Base-by-base conservation (phyloP, 1,140 invertebrate genomes). In the Hormaphis cornu region DNA sequence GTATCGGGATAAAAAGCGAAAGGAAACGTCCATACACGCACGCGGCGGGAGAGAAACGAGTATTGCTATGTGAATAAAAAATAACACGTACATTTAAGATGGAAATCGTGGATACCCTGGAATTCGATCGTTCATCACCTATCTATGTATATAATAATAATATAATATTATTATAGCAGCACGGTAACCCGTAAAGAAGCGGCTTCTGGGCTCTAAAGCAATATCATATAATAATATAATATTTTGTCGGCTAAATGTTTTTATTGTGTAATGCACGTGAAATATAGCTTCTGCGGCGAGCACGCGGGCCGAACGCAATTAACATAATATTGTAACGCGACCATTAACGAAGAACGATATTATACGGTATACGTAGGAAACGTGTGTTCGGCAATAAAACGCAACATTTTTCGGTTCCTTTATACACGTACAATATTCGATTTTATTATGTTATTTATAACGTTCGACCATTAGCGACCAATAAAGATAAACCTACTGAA, bases 371-470 rank as follows among this genome's bases (percentile, higher is more conserved):
- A 40, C 42, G 42, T 8, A 46, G 12, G 4, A 26, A 28, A 46
- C 40, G 59, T 30, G 3, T 28, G 33, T 56, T 56, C 53, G 53
- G 59, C 59, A 63, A 63, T 63, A 63, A 63, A 63, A 63, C 33
- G 42, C 42, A 63, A 63, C 59, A 63, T 63, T 63, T 63, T 63
- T 63, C 59, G 42, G 59, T 48, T 63, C 59, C 42, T 63, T 63
- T 63, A 63, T 46, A n/a, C n/a, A n/a, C n/a, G n/a, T n/a, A n/a
- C n/a, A n/a, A n/a, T 26, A 63, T 63, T 63, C 59, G 59, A 63
- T 63, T 63, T 63, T 63, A 63, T 63, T 63, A 63, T 63, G 59
- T 63, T 63, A 63, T 63, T 63, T 63, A 63, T 63, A 63, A 63
- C 42, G 59, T 63, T 63, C 59, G 59, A 63, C 40, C 59, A 63